Conservation (phyloP, 2,797 vertebrate species). For the Poeciliopsis turneri region DNA sequence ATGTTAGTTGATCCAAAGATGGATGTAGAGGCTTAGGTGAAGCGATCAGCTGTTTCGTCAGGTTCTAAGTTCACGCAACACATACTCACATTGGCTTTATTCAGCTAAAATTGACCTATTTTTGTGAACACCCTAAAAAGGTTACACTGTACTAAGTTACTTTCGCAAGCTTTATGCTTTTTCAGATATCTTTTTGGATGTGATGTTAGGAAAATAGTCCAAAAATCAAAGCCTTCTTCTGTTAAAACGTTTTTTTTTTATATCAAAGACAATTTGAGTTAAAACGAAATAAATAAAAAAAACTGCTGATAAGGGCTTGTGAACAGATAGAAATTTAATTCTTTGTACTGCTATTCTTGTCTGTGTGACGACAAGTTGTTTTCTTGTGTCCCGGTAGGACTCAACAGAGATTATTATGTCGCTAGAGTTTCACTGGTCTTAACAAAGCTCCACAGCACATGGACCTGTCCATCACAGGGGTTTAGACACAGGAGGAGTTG, state of each 20-base stretch:
- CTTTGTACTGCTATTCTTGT: constrained; percentile 15
- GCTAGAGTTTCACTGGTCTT: constrained; percentile 71
- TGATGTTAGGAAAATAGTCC: neutral
- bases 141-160: neutral
- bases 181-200: neutral
- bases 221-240: neutral
- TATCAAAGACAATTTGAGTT: neutral
- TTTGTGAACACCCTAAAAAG: constrained; percentile 42
- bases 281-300: neutral
- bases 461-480: constrained; percentile 76
- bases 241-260: neutral
- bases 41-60: constrained; percentile 77
- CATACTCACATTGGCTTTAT: constrained; percentile 70
- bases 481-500: constrained; percentile 49
- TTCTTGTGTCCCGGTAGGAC: constrained; percentile 38
- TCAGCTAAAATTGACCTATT: constrained; percentile 65
- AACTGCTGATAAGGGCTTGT: constrained; percentile 2
- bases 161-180: neutral
- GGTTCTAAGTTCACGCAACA: constrained; percentile 76
- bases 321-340: constrained; percentile 21
- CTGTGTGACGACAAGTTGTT: constrained; percentile 64
- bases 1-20: constrained; percentile 52
- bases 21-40: constrained; percentile 67
- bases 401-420: constrained; percentile 60
- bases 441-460: constrained; percentile 63